Evolutionary conservation across 1,140 invertebrate genomes (phyloP).

Genomic region (Temnothorax curvispinosus): DNA sequence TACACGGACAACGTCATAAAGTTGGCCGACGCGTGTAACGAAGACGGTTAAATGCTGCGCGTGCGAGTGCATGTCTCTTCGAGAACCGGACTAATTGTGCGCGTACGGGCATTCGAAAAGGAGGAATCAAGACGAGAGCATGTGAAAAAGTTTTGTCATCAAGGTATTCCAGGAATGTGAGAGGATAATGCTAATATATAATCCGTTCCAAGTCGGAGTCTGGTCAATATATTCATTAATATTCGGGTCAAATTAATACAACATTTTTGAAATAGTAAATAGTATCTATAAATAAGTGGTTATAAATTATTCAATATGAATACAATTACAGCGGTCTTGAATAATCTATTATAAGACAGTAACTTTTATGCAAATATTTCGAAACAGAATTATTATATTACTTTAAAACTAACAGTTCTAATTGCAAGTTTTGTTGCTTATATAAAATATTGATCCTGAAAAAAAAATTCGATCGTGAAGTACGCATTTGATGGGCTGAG

Average conservation of each 20-base stretch:
- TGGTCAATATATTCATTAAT: neutral
- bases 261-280: neutral
- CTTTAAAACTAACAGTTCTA: neutral
- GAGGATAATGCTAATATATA: neutral
- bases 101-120: neutral
- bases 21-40: conserved; percentile 39
- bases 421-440: neutral
- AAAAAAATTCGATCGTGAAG: neutral
- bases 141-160: neutral
- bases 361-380: neutral
- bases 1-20: conserved; percentile 74
- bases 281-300: neutral
- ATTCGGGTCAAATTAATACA: neutral
- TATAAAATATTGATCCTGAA: neutral
- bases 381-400: neutral
- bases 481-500: neutral
- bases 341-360: neutral
- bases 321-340: neutral
- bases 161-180: conserved; percentile 1
- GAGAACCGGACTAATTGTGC: conserved; percentile 44
- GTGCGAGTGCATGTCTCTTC: conserved; percentile 19
- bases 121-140: conserved; percentile 2
- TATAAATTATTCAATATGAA: neutral
- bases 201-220: neutral
- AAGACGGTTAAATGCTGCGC: conserved; percentile 35